phyloP scores from a whole-genome alignment of 2,888 invertebrate species.

The Drosophila emarginata region DNA sequence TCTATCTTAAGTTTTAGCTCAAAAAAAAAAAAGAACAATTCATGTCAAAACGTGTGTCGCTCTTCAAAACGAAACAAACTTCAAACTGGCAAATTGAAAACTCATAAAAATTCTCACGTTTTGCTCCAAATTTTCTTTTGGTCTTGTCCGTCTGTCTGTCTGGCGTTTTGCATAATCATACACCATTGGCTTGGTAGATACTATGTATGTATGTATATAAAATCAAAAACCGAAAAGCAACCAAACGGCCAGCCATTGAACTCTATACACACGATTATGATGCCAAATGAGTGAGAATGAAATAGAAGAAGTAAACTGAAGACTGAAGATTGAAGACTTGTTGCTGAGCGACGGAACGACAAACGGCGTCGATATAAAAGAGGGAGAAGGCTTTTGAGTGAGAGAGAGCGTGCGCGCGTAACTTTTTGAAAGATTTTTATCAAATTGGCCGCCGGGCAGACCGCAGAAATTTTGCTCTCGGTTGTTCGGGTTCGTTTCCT shows the following conservation, averaged over 20 bases:
- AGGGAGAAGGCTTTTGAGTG: not conserved
- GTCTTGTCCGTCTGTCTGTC: not conserved
- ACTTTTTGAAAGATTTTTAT: slow-evolving; percentile 55
- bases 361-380: not conserved
- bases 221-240: slow-evolving; percentile 17
- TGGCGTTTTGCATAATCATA: slow-evolving; percentile 52
- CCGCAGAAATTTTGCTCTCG: slow-evolving; percentile 57
- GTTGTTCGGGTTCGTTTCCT: slow-evolving; percentile 51
- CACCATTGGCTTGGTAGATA: slow-evolving; percentile 7
- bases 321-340: slow-evolving; percentile 46
- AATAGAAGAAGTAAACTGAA: slow-evolving; percentile 26
- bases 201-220: not conserved
- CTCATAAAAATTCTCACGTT: slow-evolving; percentile 73
- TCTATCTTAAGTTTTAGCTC: not conserved
- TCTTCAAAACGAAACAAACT: slow-evolving; percentile 13
- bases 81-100: slow-evolving; percentile 58
- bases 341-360: slow-evolving; percentile 40
- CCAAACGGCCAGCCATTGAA: slow-evolving; percentile 60
- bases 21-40: not conserved
- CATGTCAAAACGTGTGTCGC: slow-evolving; percentile 14
- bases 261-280: slow-evolving; percentile 62
- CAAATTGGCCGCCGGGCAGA: slow-evolving; percentile 59
- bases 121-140: slow-evolving; percentile 67
- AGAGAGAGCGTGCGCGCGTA: slow-evolving; percentile 7
- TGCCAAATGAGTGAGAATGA: slow-evolving; percentile 63